Base-by-base conservation (phyloP, 2,113 vertebrate species). In the Chitala chitala region DNA sequence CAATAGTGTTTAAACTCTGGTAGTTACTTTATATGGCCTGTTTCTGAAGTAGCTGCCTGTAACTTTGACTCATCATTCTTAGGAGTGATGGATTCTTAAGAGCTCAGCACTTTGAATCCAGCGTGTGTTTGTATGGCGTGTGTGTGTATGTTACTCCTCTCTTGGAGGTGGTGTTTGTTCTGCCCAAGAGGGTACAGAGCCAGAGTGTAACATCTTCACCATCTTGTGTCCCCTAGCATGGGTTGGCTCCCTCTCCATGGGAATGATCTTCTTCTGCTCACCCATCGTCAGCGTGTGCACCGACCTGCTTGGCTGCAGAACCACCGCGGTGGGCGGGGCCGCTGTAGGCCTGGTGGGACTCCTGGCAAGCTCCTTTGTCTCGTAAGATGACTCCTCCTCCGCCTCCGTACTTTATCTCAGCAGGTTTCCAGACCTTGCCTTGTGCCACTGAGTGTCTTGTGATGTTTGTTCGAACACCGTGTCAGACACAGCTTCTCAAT, bases 231-330 rank as follows among this genome's bases (percentile, higher is more conserved):
- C 50, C 80, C 53, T 91, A 98, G 97, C 97, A 0, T 96, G 92
- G 95, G 96, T 98, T 69, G 89, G 89, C 79, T 98, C 96, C 42
- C 89, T 99, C 44, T 95, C 93, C 40, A 98, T 99, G 95, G 97
- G 97, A 2, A 96, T 99, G 95, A 95, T 99, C 82, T 99, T 99
- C 90, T 94, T 98, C 87, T 98, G 95, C 81, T 98, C 96, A 55
- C 97, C 97, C 2, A 92, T 98, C 61, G 97, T 94, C 87, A 98
- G 95, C 48, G 69, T 98, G 80, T 96, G 96, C 89, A 99, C 96
- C 2, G 95, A 98, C 82, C 59, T 93, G 33, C 89, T 94, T 3
- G 96, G 97, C 20, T 98, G 96, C 84, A 89, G 92, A 70, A 85
- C 89, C 50, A 95, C 95, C 0, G 97, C 97, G 1, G 89, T 96